These are phyloP conservation scores for Drosophila nebulosa DNA, from an alignment of 1,140 invertebrate species.

Conservation along the genomic window DNA sequence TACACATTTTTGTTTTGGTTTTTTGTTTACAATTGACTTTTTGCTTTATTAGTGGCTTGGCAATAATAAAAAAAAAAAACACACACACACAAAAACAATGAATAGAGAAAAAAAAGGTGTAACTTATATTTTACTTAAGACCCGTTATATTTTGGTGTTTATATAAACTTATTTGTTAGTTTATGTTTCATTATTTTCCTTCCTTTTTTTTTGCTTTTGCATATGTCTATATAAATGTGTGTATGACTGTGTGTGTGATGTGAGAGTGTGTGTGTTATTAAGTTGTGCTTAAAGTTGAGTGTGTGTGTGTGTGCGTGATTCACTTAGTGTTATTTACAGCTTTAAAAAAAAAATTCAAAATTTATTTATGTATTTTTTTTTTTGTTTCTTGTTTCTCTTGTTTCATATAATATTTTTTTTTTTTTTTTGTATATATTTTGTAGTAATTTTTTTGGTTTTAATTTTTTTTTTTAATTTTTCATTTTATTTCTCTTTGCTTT, in stretches of 20 bases:
- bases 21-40: conserved; percentile 61
- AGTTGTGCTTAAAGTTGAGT: conserved; percentile 5
- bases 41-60: neutral
- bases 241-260: neutral
- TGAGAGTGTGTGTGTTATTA: conserved; percentile 12
- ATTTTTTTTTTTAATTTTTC: conserved; percentile 4
- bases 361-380: conserved; percentile 31
- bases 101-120: neutral
- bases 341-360: neutral
- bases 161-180: conserved; percentile 63
- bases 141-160: conserved; percentile 64
- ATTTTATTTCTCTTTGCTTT: neutral
- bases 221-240: neutral
- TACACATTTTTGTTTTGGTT: neutral
- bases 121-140: conserved; percentile 59
- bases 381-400: conserved; percentile 24
- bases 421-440: conserved; percentile 20
- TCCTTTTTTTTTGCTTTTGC: too few species aligned
- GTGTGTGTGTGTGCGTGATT: conserved; percentile 38
- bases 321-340: conserved; percentile 66
- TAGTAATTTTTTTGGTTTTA: conserved; percentile 13
- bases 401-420: conserved; percentile 29
- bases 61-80: neutral
- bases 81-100: neutral
- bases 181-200: conserved; percentile 14